A percentile compares a stretch with the other conserved stretches of the same genome.
phyloP scores from a whole-genome alignment of 2,888 invertebrate genomes.

The Melieria picta region DNA sequence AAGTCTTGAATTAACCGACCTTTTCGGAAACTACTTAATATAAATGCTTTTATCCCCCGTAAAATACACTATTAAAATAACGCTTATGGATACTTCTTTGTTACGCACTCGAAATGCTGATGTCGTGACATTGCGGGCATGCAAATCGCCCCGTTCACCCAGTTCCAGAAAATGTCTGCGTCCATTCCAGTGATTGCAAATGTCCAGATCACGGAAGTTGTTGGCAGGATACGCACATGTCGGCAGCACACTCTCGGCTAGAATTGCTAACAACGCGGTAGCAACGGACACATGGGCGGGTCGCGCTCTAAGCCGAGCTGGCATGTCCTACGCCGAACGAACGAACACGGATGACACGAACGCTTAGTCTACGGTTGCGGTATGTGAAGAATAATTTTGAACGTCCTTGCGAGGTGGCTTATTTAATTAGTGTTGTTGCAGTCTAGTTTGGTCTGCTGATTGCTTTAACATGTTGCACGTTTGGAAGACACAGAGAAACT shows the following conservation, averaged over 20 bases:
- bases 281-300: conserved; percentile 6
- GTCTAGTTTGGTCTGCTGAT: too few relatives aligned
- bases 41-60: too few relatives aligned
- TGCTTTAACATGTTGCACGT: conserved; percentile 47
- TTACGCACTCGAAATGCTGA: conserved; percentile 61
- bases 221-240: conserved; percentile 54
- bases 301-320: conserved; percentile 27
- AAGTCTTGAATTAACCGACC: too few relatives aligned
- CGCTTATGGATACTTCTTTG: neutral
- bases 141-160: conserved; percentile 65
- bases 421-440: conserved; percentile 23
- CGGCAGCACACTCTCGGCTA: conserved; percentile 33
- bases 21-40: too few relatives aligned
- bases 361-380: neutral
- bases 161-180: conserved; percentile 65
- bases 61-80: too few relatives aligned
- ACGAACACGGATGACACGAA: neutral
- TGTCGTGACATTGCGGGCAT: conserved; percentile 63
- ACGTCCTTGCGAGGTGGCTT: conserved; percentile 24
- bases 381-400: neutral
- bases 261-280: conserved; percentile 27
- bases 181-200: conserved; percentile 66
- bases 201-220: conserved; percentile 62
- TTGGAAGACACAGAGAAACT: conserved; percentile 53
- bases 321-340: conserved; percentile 15